Evolutionary conservation across 2,888 invertebrate species (phyloP), one percentile per base, ranked within the genome.

Genomic region (Polydesmus complanatus): DNA sequence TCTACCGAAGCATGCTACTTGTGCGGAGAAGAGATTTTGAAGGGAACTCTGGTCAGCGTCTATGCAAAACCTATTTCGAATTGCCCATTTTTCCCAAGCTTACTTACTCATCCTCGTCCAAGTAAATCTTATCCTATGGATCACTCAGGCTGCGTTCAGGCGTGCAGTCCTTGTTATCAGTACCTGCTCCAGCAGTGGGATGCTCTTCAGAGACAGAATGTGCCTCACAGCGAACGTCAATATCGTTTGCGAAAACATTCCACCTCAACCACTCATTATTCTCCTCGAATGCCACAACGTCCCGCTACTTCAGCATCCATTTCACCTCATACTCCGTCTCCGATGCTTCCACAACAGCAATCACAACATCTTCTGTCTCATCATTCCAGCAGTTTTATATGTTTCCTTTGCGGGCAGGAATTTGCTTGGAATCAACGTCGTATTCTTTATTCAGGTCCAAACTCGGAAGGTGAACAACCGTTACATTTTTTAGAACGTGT

Each of bases 111-210:
- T 77, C 88, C 90, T 21, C 80, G 90, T 66, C 90, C 91, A 61
- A 83, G 87, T 58, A 81, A 88, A 69, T 89, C 90, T 61, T 79
- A 88, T 56, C 90, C 90, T 57, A 89, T 90, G 80, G 89, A 90
- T 78, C 78, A 87, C 75, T 74, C 83, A 74, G 78, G 88, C 79
- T 73, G 84, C 79, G 75, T 79, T 18, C 82, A 88, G 74, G 86
- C 87, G 2, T 93, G 92, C 75, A 79, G 81, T 68, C 83, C 85
- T 64, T 94, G 94, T 75, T 86, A 88, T 73, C 84, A 85, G 71
- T 86, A 90, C 71, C 80, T 94, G 65, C 78, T 87, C 70, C 84
- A 86, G 69, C 94, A 94, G 77, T 94, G 93, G 93, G 85, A 84
- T 71, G 79, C 81, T 26, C 88, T 84, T 73, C 85, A 80, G 61